Evolutionary conservation across 1,140 invertebrate species (phyloP), one percentile per base, ranked within the genome.

Genomic region (Manduca sexta): DNA sequence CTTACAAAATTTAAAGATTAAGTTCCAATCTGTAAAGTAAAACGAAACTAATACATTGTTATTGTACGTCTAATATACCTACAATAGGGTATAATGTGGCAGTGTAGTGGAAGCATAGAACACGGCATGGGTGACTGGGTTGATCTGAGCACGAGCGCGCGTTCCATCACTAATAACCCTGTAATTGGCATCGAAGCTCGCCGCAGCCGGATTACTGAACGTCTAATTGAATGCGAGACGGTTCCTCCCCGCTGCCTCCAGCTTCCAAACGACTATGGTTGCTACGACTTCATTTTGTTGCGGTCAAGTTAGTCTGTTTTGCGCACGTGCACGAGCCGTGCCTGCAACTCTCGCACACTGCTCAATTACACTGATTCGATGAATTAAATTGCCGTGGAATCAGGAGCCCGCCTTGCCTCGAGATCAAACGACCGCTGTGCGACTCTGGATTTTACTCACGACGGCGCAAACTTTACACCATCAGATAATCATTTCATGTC

Each of bases 181-280:
- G 79, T 85, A 85, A 85, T 85, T 85, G 82, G 82, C 82, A 83
- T 85, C 73, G 82, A 74, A 80, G 79, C 79, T 83, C 70, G 70
- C 69, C 73, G 73, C 77, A 74, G 69, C 69, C 69, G 78, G 82
- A 85, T 85, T 85, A 85, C 77, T 79, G 73, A 79, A 69, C 79
- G 68, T 82, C 78, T 85, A 85, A 85, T 85, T 85, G 78, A 83
- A 85, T 85, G 77, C 79, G 77, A 85, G 79, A 72, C 72, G 72
- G 33, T 74, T 61, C 60, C 60, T 60, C 64, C 56, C 70, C 53
- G 61, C 59, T 59, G 52, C 41, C 51, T 41, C 51, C 39, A 55
- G 57, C 62, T 68, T 57, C 47, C 48, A 16, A 56, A 50, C 61
- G 66, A 68, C 69, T 66, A 51, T 44, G 49, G 44, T 47, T 43